phyloP scores from a whole-genome alignment of 2,797 vertebrate genomes.

The Synanceia verrucosa region DNA sequence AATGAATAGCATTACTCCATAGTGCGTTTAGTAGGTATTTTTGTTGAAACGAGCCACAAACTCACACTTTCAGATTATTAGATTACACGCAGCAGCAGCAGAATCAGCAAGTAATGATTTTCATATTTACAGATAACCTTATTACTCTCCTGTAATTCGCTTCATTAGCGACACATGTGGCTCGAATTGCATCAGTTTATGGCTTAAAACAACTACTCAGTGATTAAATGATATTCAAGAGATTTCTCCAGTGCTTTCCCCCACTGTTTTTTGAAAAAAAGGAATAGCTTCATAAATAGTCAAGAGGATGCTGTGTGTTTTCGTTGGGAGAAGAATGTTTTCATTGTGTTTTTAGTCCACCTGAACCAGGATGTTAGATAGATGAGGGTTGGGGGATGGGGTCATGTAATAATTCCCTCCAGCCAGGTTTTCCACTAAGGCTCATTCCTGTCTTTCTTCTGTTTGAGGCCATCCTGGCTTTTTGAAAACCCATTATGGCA shows the following conservation, averaged over 20 bases:
- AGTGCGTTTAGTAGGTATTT: conserved; percentile 58
- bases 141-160: conserved; percentile 42
- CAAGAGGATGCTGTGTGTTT: conserved; percentile 9
- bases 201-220: conserved; percentile 7
- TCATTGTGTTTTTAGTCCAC: conserved; percentile 62
- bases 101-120: conserved; percentile 43
- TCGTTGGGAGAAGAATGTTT: conserved; percentile 31
- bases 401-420: conserved; percentile 64
- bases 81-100: conserved; percentile 33
- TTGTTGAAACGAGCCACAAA: conserved; percentile 51
- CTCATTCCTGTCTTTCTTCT: conserved; percentile 62
- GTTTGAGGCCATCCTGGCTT: conserved; percentile 60
- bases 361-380: not conserved
- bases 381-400: conserved; percentile 25
- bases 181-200: conserved; percentile 22
- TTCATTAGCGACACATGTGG: conserved; percentile 48
- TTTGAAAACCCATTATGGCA: conserved; percentile 81
- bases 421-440: conserved; percentile 38
- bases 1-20: conserved; percentile 57
- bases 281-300: conserved; percentile 15
- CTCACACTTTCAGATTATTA: conserved; percentile 36
- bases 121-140: conserved; percentile 63
- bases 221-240: conserved; percentile 22
- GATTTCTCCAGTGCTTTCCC: not conserved
- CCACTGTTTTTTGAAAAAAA: not conserved